Base-by-base conservation (phyloP, 2,888 invertebrate genomes). In the Amphipyra tragopoginis region DNA sequence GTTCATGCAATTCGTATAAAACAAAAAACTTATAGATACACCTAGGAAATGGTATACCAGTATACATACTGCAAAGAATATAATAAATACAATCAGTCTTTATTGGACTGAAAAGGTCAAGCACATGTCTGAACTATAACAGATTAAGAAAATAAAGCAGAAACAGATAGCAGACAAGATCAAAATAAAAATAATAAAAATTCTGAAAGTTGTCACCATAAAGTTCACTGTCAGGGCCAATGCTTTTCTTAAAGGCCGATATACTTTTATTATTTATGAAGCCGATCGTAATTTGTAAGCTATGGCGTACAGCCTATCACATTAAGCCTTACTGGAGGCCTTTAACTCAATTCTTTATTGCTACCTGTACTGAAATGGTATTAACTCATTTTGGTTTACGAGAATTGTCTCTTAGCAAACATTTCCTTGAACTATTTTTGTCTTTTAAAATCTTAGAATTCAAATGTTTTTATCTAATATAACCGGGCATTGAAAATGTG, bases 201-300 rank as follows among this genome's bases (percentile, higher is more conserved):
- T 8, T 52, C 13, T 38, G 65, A 50, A 70, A 56, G 64, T 70
- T 57, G 55, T 50, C 64, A 53, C 13, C 45, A 33, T 50, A 57
- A 70, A 74, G 56, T 56, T 74, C 49, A 64, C 52, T 71, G 64
- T 47, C 75, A 70, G 21, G 54, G 62, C 11, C 66, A 44, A 48
- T 0, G 39, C 49, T 63, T 69, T 53, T 61, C 62, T 21, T 63
- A 70, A 63, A 75, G 43, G 71, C 39, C 40, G 42, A 40, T n/a
- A 33, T 10, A 14, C 21, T 21, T 49, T 54, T 55, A 55, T 48
- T 56, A 56, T 62, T 69, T 56, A 63, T 53, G 21, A 45, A 56
- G 29, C 45, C 14, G 42, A 14, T 70, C 33, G 45, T 69, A 63
- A 68, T 69, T 59, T 68, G 73, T 73, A 67, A 43, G 34, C 13